These are phyloP conservation scores for Halictus ligatus DNA, from an alignment of 2,888 invertebrate genomes.

Conservation along the genomic window DNA sequence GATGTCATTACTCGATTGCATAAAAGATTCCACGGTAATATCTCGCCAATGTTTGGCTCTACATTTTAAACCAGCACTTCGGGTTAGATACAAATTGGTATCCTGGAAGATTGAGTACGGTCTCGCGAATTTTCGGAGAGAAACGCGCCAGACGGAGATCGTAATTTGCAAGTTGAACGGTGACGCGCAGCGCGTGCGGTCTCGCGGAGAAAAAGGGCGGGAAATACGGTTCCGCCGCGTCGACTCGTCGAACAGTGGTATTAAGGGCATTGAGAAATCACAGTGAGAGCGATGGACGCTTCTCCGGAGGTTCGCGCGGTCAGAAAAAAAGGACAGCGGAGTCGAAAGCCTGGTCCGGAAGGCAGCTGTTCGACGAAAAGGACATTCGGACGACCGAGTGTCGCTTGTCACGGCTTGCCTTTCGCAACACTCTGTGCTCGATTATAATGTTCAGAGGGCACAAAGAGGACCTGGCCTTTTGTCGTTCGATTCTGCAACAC, in stretches of 20 bases:
- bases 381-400: slow-evolving; percentile 25
- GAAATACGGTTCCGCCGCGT: not conserved
- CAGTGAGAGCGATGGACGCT: slow-evolving; percentile 27
- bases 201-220: not conserved
- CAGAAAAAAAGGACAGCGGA: slow-evolving; percentile 34
- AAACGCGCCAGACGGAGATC: not conserved
- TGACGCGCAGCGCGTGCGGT: not conserved
- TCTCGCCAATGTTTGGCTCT: too few species aligned
- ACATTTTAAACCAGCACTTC: too few species aligned
- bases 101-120: not conserved
- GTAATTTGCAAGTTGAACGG: not conserved
- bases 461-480: not conserved
- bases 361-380: slow-evolving; percentile 55
- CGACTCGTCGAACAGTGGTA: slow-evolving; percentile 3
- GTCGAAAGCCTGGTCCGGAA: slow-evolving; percentile 32
- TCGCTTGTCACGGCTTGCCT: not conserved
- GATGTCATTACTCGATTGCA: too few species aligned
- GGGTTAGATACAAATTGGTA: not conserved
- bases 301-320: slow-evolving; percentile 32
- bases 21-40: too few species aligned
- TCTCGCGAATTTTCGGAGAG: not conserved
- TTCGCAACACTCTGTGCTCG: not conserved
- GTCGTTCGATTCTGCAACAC: not conserved
- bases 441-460: slow-evolving; percentile 5
- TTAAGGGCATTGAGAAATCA: slow-evolving; percentile 38